Evolutionary conservation across 2,797 vertebrate genomes (phyloP).

Genomic region (Phylloscopus collybita): DNA sequence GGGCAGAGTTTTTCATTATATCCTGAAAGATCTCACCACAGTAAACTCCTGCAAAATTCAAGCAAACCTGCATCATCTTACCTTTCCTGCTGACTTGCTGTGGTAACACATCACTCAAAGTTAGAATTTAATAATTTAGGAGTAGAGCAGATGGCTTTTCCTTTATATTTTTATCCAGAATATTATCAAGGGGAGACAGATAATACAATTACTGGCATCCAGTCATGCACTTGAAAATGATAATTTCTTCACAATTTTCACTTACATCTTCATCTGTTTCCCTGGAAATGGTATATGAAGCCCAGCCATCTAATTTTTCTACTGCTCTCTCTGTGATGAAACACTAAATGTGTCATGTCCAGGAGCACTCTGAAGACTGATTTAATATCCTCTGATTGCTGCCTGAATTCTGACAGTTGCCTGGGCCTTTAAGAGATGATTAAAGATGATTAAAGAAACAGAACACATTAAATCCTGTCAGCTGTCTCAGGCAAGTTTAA

Average conservation of each 20-base stretch:
- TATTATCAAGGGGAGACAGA: neutral
- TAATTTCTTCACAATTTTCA: neutral
- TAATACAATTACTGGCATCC: neutral
- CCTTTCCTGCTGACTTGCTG: neutral
- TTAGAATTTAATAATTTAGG: neutral
- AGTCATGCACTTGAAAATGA: neutral
- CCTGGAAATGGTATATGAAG: neutral
- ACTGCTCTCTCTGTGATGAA: neutral
- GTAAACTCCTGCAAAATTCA: neutral
- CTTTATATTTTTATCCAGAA: neutral
- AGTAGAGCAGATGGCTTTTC: neutral
- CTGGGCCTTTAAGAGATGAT: neutral
- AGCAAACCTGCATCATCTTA: neutral
- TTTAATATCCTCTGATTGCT: neutral
- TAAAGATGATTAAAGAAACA: slow-evolving; percentile 18
- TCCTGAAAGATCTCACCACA: neutral
- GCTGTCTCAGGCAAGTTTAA: neutral
- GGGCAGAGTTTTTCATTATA: neutral
- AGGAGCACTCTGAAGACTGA: slow-evolving; percentile 3
- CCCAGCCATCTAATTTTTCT: neutral
- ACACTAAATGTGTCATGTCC: neutral
- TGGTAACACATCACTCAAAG: neutral
- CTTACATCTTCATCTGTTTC: neutral
- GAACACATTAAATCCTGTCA: neutral
- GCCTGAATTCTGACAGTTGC: slow-evolving; percentile 7